Conservation (phyloP, 2,113 vertebrate species). For the Sphyrna mokarran region DNA sequence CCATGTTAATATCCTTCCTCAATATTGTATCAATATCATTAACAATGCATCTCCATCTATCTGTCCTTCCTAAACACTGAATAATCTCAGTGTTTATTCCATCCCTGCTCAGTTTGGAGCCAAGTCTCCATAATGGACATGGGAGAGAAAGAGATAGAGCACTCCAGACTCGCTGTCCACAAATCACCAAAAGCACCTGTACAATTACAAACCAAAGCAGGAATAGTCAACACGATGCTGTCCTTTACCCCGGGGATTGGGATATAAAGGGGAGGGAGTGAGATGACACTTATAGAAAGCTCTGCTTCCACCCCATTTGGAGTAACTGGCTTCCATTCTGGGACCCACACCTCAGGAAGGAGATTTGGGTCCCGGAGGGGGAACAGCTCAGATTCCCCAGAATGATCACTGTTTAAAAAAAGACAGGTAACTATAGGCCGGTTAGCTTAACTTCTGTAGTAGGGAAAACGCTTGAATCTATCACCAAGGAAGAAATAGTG, state of each 20-base stretch:
- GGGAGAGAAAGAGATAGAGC: neutral
- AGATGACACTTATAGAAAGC: neutral
- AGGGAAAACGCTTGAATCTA: too few relatives aligned
- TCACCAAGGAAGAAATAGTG: too few relatives aligned
- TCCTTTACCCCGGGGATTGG: neutral
- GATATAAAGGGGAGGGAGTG: neutral
- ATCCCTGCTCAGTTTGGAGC: too few relatives aligned
- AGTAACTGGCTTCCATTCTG: neutral
- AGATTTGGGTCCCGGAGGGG: neutral
- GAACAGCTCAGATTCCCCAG: neutral
- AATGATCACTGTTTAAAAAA: neutral
- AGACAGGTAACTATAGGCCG: too few relatives aligned
- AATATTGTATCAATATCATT: too few relatives aligned
- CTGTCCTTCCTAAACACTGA: too few relatives aligned
- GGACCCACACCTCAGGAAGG: neutral
- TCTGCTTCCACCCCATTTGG: neutral
- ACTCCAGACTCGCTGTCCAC: neutral
- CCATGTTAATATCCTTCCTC: too few relatives aligned
- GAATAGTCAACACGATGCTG: neutral
- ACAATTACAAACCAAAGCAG: neutral
- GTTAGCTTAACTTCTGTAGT: too few relatives aligned
- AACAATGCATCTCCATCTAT: too few relatives aligned
- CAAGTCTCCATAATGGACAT: too few relatives aligned
- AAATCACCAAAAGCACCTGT: neutral
- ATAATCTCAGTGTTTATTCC: too few relatives aligned